Conservation (phyloP, 2,797 vertebrate species). For the Sparidentex hasta region DNA sequence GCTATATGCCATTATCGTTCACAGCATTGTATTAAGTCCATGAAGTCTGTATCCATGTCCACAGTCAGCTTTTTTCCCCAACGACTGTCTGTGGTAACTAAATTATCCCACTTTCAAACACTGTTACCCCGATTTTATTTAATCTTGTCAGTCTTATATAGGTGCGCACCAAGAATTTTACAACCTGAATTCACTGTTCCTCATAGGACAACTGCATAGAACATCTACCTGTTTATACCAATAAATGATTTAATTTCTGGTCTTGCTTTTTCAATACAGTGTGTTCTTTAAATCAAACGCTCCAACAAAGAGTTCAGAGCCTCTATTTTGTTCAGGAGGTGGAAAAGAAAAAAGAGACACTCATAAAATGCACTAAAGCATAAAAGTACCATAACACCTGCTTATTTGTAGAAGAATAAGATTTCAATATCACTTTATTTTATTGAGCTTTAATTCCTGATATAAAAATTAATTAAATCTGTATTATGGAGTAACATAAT, state of each 20-base stretch:
- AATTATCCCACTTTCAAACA: conserved; percentile 37
- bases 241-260: conserved; percentile 83
- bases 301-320: neutral
- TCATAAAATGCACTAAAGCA: neutral
- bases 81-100: conserved; percentile 43
- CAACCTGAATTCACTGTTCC: conserved; percentile 60
- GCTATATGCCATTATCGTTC: conserved; percentile 58
- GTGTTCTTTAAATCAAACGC: conserved; percentile 42
- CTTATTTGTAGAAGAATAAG: no score
- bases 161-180: conserved; percentile 39
- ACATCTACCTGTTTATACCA: conserved; percentile 83
- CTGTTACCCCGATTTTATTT: conserved; percentile 33
- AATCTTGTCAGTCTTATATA: conserved; percentile 27
- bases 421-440: no score
- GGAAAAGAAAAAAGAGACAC: conserved; percentile 8
- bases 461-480: no score
- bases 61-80: conserved; percentile 54
- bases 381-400: no score
- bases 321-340: conserved; percentile 5
- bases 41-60: conserved; percentile 71
- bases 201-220: conserved; percentile 68
- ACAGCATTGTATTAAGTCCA: conserved; percentile 59
- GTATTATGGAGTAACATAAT: no score
- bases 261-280: conserved; percentile 63
- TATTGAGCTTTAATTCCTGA: no score